A percentile compares a stretch with the other conserved stretches of the same genome.
Conservation (phyloP, 2,113 vertebrate species). For the Copsychus sechellarum region DNA sequence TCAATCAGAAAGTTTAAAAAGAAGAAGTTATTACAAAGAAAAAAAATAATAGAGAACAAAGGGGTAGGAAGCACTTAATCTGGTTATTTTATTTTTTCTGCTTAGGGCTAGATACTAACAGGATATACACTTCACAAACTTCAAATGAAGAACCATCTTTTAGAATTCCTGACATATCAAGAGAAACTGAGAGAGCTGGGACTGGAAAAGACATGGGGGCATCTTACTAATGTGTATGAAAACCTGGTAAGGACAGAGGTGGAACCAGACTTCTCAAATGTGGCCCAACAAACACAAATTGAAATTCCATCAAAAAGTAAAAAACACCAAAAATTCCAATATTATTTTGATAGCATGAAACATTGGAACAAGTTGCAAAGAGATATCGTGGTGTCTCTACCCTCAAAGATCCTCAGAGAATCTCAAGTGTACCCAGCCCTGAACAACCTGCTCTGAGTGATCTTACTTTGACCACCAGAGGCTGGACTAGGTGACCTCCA, state of each 20-base stretch:
- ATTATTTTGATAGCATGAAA: background rate
- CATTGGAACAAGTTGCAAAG: background rate
- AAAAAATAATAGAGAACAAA: background rate
- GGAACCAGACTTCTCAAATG: background rate
- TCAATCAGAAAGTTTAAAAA: slow-evolving; percentile 46
- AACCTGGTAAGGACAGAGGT: background rate
- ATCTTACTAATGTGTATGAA: background rate
- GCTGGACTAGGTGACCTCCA: background rate
- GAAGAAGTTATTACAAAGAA: background rate
- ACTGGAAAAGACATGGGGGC: background rate
- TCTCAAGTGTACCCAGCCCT: background rate
- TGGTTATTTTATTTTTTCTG: background rate
- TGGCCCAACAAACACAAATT: background rate
- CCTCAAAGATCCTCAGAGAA: background rate
- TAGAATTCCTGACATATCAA: background rate
- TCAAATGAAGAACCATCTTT: background rate
- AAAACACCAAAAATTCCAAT: background rate
- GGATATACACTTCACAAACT: background rate
- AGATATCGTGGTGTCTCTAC: accelerated
- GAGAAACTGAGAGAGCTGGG: background rate
- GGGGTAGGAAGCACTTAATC: background rate
- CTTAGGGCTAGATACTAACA: background rate
- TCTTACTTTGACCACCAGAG: background rate
- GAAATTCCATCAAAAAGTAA: background rate
- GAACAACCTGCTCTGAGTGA: background rate